A percentile compares a stretch with the other conserved stretches of the same genome.
Evolutionary conservation across 2,888 invertebrate genomes (phyloP).

Genomic region (Erebia aethiops): DNA sequence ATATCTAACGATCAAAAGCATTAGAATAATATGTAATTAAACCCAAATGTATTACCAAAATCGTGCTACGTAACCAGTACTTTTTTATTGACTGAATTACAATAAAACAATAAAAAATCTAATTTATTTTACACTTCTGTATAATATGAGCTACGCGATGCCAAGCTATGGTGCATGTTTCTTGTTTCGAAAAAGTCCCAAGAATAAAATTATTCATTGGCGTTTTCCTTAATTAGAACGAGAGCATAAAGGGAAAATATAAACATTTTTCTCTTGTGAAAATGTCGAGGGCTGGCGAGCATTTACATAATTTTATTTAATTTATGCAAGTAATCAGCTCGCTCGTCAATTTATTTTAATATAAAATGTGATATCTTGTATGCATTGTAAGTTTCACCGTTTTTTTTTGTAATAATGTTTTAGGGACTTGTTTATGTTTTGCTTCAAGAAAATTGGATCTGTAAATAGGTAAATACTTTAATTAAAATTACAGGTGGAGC

Average conservation of each 20-base stretch:
- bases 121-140: no score
- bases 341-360: conserved; percentile 3
- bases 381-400: background rate
- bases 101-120: no score
- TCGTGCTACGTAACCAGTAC: background rate
- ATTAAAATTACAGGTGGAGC: no score
- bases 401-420: background rate
- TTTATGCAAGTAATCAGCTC: conserved; percentile 17
- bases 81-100: no score
- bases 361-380: background rate
- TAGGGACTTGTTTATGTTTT: background rate
- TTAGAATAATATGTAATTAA: no score
- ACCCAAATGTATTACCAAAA: background rate
- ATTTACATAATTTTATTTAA: conserved; percentile 16
- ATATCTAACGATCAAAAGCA: no score
- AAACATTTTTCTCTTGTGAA: conserved; percentile 11
- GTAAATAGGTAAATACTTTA: no score
- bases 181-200: background rate
- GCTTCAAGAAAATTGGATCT: background rate
- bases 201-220: conserved; percentile 16
- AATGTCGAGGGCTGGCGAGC: background rate
- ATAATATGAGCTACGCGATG: no score
- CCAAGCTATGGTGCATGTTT: no score
- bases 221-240: conserved; percentile 9
- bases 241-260: conserved; percentile 11